These are phyloP conservation scores for Geophilus truncorum DNA, from an alignment of 2,888 invertebrate species.

Conservation along the genomic window DNA sequence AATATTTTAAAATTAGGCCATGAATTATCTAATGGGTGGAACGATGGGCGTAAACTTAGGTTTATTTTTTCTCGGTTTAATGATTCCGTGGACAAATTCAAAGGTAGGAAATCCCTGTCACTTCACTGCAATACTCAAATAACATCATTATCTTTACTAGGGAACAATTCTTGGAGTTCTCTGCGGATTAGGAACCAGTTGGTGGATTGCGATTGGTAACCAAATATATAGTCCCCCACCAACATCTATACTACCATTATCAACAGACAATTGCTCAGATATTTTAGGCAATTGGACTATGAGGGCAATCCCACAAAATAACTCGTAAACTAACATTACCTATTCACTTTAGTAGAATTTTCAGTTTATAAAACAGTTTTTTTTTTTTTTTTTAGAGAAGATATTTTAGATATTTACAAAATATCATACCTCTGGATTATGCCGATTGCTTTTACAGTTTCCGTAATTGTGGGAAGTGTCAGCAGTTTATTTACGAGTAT, in stretches of 20 bases:
- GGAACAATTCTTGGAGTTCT: neutral
- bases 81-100: neutral
- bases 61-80: neutral
- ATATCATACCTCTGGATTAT: constrained; percentile 2
- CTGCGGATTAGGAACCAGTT: neutral
- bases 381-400: neutral
- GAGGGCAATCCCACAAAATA: too few relatives aligned
- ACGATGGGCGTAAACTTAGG: neutral
- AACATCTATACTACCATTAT: neutral
- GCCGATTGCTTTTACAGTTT: neutral
- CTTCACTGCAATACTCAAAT: too few relatives aligned
- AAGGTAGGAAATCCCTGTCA: too few relatives aligned
- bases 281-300: neutral
- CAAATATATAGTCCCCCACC: neutral
- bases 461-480: neutral
- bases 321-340: too few relatives aligned
- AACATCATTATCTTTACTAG: too few relatives aligned
- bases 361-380: too few relatives aligned
- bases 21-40: neutral
- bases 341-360: too few relatives aligned
- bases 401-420: neutral
- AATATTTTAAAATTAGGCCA: neutral
- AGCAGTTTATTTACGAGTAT: neutral
- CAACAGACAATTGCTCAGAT: neutral
- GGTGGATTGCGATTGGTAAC: neutral